Base-by-base conservation (phyloP, 2,797 vertebrate species). In the Paedocypris micromegethes region DNA sequence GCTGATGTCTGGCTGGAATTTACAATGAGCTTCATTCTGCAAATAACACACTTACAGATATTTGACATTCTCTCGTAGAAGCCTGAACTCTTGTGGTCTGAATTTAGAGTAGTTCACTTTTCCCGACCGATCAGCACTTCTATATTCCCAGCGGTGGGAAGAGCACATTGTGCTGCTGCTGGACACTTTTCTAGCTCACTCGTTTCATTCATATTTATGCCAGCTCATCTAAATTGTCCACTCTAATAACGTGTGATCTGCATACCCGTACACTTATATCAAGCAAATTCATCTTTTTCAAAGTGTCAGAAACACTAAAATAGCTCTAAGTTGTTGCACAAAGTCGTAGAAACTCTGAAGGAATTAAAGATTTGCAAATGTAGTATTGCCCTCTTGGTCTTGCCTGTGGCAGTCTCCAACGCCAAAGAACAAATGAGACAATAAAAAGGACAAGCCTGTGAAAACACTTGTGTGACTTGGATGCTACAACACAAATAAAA, bases 101-200 rank as follows among this genome's bases (percentile, higher is more conserved):
- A 63, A 72, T 74, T 74, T 65, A 64, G 69, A 72, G 66, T 59
- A 72, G 46, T 49, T 49, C 3, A 46, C 52, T 66, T 74, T 72
- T 77, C 43, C 70, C 61, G 60, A 57, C 66, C 58, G 58, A 72
- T 77, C 76, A 75, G 76, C 76, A 77, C 54, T 75, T 77, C 72
- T 77, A 49, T 54, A 70, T 58, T 75, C 76, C 76, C 72, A 64
- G 50, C 6, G 70, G 72, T 56, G 41, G 52, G 53, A 64, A 6
- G 44, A 72, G 65, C 74, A 58, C 74, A 65, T 69, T 72, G 70
- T 68, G 66, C 65, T 61, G 56, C 70, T n/a, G 58, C 68, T 23
- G 64, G 72, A 68, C 65, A 52, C 64, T 70, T 57, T 62, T 66
- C 68, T 63, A 66, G 65, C 70, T 66, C 66, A 65, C 66, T 65